These are phyloP conservation scores for Holocentrus rufus DNA, from an alignment of 2,797 vertebrate genomes.

Conservation along the genomic window DNA sequence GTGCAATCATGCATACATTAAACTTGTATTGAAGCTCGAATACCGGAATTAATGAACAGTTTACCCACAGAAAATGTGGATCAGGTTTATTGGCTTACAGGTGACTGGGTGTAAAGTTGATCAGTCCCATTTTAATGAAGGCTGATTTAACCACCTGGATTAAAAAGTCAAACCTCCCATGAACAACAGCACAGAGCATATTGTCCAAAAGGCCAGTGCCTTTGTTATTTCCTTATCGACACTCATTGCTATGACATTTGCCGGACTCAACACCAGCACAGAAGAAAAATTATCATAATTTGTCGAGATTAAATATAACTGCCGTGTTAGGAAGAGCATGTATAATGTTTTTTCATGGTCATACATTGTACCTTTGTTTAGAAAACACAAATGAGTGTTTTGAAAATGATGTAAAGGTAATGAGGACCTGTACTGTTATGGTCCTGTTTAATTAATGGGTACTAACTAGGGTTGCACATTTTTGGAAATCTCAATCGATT, in stretches of 20 bases:
- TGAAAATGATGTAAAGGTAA: slow-evolving; percentile 28
- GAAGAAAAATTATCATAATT: slow-evolving; percentile 12
- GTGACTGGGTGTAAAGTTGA: slow-evolving; percentile 5
- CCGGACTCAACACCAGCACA: neutral
- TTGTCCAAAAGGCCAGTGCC: too few species aligned
- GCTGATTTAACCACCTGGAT: neutral
- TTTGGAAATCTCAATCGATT: too few species aligned
- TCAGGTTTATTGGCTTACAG: slow-evolving; percentile 4
- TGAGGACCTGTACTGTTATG: slow-evolving; percentile 29
- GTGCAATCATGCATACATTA: slow-evolving; percentile 31
- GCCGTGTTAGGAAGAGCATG: neutral
- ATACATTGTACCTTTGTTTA: slow-evolving; percentile 27
- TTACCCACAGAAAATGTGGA: slow-evolving; percentile 1
- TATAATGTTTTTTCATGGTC: slow-evolving; percentile 1
- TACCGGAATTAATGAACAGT: slow-evolving; percentile 17
- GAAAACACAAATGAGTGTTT: slow-evolving; percentile 28
- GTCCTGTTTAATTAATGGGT: slow-evolving; percentile 32
- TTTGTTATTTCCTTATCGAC: too few species aligned
- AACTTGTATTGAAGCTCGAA: slow-evolving; percentile 16
- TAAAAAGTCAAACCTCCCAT: too few species aligned
- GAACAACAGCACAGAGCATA: too few species aligned
- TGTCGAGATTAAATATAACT: neutral
- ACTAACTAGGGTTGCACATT: neutral
- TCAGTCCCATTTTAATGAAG: slow-evolving; percentile 23
- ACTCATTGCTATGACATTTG: slow-evolving; percentile 2